These are phyloP conservation scores for Acanthosepion lycidas DNA, from an alignment of 2,888 invertebrate species.

Conservation along the genomic window DNA sequence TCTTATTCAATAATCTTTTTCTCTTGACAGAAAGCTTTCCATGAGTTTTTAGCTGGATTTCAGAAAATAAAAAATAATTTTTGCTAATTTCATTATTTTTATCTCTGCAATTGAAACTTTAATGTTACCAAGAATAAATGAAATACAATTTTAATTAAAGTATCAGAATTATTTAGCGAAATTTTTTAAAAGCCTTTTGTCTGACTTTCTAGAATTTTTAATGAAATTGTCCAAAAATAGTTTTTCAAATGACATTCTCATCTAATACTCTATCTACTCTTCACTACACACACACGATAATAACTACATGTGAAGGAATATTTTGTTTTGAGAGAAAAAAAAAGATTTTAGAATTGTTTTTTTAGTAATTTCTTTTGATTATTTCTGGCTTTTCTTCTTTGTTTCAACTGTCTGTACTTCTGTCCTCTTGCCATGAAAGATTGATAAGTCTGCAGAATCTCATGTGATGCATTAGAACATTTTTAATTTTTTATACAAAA, in stretches of 20 bases:
- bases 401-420: neutral
- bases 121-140: neutral
- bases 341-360: neutral
- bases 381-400: neutral
- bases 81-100: neutral
- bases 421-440: no score
- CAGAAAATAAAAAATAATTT: neutral
- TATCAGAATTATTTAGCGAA: neutral
- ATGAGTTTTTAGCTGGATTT: neutral
- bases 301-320: neutral
- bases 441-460: no score
- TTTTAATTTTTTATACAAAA: no score
- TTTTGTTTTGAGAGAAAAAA: neutral
- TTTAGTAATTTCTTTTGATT: neutral
- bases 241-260: neutral
- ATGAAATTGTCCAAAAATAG: neutral
- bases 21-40: neutral
- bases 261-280: neutral
- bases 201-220: neutral
- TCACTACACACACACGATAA: no score
- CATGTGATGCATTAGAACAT: no score
- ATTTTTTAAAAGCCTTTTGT: neutral
- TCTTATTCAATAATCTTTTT: no score
- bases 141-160: neutral
- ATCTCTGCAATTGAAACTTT: neutral